phyloP scores from a whole-genome alignment of 2,888 invertebrate genomes.

The Macaria notata region DNA sequence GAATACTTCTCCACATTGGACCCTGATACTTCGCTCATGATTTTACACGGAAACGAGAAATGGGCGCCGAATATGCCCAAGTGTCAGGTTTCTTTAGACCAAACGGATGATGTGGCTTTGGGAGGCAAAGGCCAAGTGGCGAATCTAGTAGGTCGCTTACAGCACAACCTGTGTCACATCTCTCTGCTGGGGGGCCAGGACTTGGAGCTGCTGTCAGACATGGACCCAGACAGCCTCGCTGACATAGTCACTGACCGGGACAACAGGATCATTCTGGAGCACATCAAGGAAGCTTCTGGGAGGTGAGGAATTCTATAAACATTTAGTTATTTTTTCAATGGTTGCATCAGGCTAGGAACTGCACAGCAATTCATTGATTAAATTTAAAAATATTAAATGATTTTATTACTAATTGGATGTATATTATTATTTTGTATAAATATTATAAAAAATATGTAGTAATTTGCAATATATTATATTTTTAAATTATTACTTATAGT shows the following conservation, averaged over 20 bases:
- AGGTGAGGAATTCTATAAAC: conserved; percentile 66
- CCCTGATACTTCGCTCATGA: conserved; percentile 92
- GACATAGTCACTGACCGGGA: conserved; percentile 90
- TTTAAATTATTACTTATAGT: too few relatives aligned
- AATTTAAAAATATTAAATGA: too few relatives aligned
- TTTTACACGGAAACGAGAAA: conserved; percentile 88
- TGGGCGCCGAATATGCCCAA: conserved; percentile 86
- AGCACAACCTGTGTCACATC: conserved; percentile 92
- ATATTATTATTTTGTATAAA: too few relatives aligned
- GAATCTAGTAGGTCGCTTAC: conserved; percentile 89
- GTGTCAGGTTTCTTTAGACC: conserved; percentile 84
- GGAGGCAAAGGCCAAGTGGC: conserved; percentile 84
- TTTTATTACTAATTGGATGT: too few relatives aligned
- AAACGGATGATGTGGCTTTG: conserved; percentile 79
- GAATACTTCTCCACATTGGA: conserved; percentile 96
- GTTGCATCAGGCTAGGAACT: not conserved
- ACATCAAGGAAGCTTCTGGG: conserved; percentile 92
- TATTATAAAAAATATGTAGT: too few relatives aligned
- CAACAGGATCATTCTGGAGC: conserved; percentile 89
- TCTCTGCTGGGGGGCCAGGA: conserved; percentile 92
- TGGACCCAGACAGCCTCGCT: conserved; percentile 94
- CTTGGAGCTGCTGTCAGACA: conserved; percentile 91
- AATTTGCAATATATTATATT: too few relatives aligned
- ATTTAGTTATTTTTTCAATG: conserved; percentile 11
- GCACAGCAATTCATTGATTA: too few relatives aligned